Percentiles rank a stretch among this genome's conserved stretches.
phyloP scores from a whole-genome alignment of 2,888 invertebrate species.

The Hemaris fuciformis region DNA sequence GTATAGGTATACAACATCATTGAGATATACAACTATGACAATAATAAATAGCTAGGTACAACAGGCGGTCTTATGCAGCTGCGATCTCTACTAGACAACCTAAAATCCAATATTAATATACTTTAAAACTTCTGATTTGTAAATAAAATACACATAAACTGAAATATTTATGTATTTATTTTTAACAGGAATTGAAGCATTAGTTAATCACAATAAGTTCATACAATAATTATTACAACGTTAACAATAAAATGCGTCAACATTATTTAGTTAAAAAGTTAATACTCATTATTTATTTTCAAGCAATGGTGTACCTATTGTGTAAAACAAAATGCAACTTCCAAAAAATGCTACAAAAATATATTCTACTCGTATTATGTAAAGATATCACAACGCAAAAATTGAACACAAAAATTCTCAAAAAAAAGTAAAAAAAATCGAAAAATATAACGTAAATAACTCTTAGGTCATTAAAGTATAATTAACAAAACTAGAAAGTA shows the following conservation, averaged over 20 bases:
- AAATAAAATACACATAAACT: not conserved
- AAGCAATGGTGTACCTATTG: not conserved
- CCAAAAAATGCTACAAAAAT: not conserved
- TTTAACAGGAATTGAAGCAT: conserved; percentile 3
- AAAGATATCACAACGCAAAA: not conserved
- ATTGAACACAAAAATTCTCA: not conserved
- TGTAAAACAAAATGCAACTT: not conserved
- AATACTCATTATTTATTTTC: not conserved
- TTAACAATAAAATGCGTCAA: conserved; percentile 1
- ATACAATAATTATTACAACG: not conserved
- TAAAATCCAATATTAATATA: no score
- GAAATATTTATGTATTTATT: not conserved
- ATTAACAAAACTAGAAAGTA: no score
- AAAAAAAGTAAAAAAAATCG: not conserved
- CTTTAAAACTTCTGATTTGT: no score
- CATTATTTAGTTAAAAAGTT: not conserved
- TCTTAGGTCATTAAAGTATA: no score
- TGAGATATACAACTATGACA: no score
- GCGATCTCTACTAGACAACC: no score
- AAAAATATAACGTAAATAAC: not conserved
- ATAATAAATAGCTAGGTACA: no score
- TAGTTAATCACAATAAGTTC: not conserved
- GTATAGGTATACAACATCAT: no score
- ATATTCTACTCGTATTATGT: no score
- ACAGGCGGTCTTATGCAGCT: no score